A percentile compares a stretch with the other conserved stretches of the same genome.
Conservation (phyloP, 2,797 vertebrate genomes). For the Spinibarbus caldwelli region DNA sequence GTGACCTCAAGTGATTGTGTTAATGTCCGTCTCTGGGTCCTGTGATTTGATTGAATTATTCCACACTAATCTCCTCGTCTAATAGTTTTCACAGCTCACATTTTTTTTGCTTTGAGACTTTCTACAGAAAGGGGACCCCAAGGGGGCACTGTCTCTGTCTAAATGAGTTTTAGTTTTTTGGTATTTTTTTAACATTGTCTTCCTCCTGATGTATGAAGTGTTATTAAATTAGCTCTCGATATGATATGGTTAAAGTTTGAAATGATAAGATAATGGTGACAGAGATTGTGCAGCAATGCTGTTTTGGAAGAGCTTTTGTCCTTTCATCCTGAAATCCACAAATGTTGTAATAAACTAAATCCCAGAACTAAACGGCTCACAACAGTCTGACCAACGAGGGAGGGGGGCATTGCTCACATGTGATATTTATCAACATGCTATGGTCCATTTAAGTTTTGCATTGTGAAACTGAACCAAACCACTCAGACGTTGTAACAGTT, state of each 20-base stretch:
- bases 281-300: neutral
- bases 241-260: neutral
- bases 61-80: neutral
- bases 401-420: neutral
- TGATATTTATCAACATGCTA: neutral
- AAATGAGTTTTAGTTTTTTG: neutral
- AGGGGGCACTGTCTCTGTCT: neutral
- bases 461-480: neutral
- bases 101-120: slow-evolving; percentile 20
- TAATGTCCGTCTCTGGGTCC: slow-evolving; percentile 4
- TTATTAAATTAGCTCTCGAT: neutral
- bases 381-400: neutral
- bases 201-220: neutral
- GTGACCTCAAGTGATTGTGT: slow-evolving; percentile 43
- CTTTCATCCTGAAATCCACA: neutral
- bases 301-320: neutral
- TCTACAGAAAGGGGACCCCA: neutral
- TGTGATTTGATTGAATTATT: slow-evolving; percentile 37
- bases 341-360: neutral
- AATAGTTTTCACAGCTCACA: neutral
- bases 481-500: neutral
- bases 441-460: neutral
- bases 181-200: neutral
- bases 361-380: neutral
- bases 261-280: neutral